Conservation (phyloP, 2,888 invertebrate genomes). For the Standfussiana lucernea region DNA sequence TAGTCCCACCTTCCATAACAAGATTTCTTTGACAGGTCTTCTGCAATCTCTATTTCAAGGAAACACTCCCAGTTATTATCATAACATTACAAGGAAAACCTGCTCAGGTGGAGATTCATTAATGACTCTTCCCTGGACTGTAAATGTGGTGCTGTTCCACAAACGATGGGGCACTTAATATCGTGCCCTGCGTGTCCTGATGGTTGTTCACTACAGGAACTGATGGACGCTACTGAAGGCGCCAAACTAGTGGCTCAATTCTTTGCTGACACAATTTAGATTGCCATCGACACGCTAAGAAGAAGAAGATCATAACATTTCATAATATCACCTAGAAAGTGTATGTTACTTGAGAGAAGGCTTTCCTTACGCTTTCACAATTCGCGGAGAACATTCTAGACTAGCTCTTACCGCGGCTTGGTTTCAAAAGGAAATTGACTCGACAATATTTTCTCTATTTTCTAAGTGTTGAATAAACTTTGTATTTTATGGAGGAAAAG, state of each 20-base stretch:
- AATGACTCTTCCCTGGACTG: no score
- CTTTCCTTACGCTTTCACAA: slow-evolving; percentile 60
- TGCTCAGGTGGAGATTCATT: no score
- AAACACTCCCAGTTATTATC: slow-evolving; percentile 8
- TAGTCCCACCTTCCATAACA: no score
- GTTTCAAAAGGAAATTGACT: slow-evolving; percentile 51
- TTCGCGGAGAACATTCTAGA: slow-evolving; percentile 49
- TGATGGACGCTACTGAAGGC: no score
- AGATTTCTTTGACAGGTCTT: neutral
- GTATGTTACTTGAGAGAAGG: slow-evolving; percentile 3
- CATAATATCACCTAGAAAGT: slow-evolving; percentile 45
- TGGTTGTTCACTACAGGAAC: no score
- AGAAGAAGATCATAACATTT: slow-evolving; percentile 26
- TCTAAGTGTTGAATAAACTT: slow-evolving; percentile 50
- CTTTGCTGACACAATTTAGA: no score
- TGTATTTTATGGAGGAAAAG: slow-evolving; percentile 48
- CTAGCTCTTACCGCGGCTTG: slow-evolving; percentile 40
- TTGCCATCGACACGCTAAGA: no score
- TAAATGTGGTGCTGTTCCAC: no score
- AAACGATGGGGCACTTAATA: no score
- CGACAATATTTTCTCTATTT: slow-evolving; percentile 45
- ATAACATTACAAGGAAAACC: slow-evolving; percentile 22
- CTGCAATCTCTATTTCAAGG: neutral
- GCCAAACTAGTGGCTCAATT: no score
- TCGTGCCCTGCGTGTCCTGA: no score